A percentile compares a stretch with the other conserved stretches of the same genome.
These are phyloP conservation scores for Danio albolineatus DNA, from an alignment of 2,797 vertebrate species.

Conservation along the genomic window DNA sequence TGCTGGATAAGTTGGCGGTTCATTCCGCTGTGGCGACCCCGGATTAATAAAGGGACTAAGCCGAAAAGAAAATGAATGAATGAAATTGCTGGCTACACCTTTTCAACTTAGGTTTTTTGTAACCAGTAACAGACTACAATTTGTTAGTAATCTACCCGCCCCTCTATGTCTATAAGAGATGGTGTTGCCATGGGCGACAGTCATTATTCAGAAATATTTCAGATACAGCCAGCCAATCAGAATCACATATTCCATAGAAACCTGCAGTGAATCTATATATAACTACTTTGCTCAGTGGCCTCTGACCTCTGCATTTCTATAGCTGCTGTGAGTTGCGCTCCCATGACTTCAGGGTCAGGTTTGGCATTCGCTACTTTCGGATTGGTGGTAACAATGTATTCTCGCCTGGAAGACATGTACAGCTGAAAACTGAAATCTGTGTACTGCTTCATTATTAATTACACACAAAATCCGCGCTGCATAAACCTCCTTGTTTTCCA, in stretches of 20 bases:
- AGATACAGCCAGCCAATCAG: slow-evolving; percentile 13
- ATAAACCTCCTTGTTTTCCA: slow-evolving; percentile 33
- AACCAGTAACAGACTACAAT: too few relatives aligned
- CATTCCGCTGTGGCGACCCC: too few relatives aligned
- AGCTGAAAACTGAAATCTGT: background rate
- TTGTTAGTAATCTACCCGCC: too few relatives aligned
- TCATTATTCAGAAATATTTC: slow-evolving; percentile 3
- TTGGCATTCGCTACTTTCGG: background rate
- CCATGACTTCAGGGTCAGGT: slow-evolving; percentile 1
- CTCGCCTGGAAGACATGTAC: background rate
- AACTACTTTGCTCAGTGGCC: slow-evolving; percentile 20
- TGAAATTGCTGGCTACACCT: too few relatives aligned
- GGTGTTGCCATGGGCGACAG: background rate
- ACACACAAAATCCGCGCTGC: slow-evolving; percentile 34
- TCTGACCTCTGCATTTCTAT: background rate
- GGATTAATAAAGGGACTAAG: too few relatives aligned
- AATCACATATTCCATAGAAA: background rate
- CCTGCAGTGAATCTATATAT: background rate
- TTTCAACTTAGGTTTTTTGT: too few relatives aligned
- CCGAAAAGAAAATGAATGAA: too few relatives aligned
- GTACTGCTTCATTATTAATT: slow-evolving; percentile 39
- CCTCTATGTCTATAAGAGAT: too few relatives aligned
- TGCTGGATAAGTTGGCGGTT: too few relatives aligned
- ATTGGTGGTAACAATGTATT: background rate
- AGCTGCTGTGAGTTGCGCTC: background rate